Evolutionary conservation across 2,888 invertebrate species (phyloP).

Genomic region (Aphidius colemani): DNA sequence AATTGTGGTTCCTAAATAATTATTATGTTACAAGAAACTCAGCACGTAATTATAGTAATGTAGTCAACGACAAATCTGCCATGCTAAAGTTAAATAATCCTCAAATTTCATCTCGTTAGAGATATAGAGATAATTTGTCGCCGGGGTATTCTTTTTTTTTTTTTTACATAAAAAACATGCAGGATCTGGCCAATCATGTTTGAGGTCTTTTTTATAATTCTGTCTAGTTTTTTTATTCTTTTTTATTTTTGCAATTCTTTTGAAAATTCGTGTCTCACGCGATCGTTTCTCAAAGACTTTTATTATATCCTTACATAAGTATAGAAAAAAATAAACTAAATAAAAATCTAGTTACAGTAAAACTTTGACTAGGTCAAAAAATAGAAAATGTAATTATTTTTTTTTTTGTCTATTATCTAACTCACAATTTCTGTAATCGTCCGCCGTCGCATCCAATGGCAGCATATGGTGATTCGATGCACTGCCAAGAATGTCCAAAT

Average conservation of each 20-base stretch:
- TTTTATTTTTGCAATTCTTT: neutral
- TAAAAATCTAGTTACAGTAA: neutral
- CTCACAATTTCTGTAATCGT: constrained; percentile 48
- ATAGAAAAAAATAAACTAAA: neutral
- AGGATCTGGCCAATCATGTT: too few relatives aligned
- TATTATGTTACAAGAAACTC: too few relatives aligned
- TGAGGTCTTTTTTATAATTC: too few relatives aligned
- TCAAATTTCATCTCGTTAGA: too few relatives aligned
- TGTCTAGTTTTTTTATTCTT: too few relatives aligned
- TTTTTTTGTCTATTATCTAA: constrained; percentile 8
- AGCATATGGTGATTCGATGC: constrained; percentile 47
- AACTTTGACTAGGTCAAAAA: constrained; percentile 1
- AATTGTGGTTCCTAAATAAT: too few relatives aligned
- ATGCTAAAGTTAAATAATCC: too few relatives aligned
- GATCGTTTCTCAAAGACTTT: constrained; percentile 11
- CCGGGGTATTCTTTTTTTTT: too few relatives aligned
- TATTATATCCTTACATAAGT: neutral
- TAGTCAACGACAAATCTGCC: too few relatives aligned
- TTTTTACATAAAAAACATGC: too few relatives aligned
- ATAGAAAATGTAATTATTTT: neutral
- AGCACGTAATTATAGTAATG: too few relatives aligned
- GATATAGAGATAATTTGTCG: too few relatives aligned
- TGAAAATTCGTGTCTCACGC: constrained; percentile 24
- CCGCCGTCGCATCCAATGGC: constrained; percentile 41
- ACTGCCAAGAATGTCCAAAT: constrained; percentile 47